These are phyloP conservation scores for Octomys mimax DNA, from an alignment of 2,797 vertebrate species.

Conservation along the genomic window DNA sequence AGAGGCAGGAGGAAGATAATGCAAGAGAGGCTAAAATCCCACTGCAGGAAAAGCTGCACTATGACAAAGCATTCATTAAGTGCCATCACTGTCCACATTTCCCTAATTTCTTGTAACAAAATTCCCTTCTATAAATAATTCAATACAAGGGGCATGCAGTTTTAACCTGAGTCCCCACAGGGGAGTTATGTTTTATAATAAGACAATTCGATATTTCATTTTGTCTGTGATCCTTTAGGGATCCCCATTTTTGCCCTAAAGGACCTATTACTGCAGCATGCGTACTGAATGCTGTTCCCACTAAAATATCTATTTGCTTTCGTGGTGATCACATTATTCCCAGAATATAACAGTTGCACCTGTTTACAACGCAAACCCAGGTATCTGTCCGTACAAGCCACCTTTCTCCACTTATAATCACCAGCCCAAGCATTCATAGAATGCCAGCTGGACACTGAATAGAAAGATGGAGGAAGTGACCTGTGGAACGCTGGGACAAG, in stretches of 20 bases:
- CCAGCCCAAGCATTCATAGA: conserved; percentile 8
- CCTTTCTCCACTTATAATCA: conserved; percentile 36
- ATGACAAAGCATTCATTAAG: not conserved
- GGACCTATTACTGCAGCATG: not conserved
- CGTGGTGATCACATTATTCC: not conserved
- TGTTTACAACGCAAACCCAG: not conserved
- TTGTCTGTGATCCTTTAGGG: conserved; percentile 8
- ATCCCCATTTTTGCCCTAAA: not conserved
- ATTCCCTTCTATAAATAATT: conserved; percentile 43
- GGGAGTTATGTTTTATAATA: conserved; percentile 49
- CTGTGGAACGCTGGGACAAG: not conserved
- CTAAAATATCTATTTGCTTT: conserved; percentile 46
- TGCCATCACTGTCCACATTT: not conserved
- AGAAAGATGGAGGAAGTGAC: not conserved
- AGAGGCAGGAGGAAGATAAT: conserved; percentile 75
- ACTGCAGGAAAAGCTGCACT: conserved; percentile 28
- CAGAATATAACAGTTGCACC: not conserved
- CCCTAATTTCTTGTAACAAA: conserved; percentile 47
- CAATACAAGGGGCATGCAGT: not conserved
- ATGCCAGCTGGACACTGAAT: not conserved
- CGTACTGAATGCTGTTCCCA: conserved; percentile 11
- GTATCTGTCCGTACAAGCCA: not conserved
- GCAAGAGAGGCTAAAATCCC: conserved; percentile 58
- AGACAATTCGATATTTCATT: conserved; percentile 54
- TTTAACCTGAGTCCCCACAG: not conserved